phyloP scores from a whole-genome alignment of 2,113 vertebrate genomes.

The Cacatua alba region DNA sequence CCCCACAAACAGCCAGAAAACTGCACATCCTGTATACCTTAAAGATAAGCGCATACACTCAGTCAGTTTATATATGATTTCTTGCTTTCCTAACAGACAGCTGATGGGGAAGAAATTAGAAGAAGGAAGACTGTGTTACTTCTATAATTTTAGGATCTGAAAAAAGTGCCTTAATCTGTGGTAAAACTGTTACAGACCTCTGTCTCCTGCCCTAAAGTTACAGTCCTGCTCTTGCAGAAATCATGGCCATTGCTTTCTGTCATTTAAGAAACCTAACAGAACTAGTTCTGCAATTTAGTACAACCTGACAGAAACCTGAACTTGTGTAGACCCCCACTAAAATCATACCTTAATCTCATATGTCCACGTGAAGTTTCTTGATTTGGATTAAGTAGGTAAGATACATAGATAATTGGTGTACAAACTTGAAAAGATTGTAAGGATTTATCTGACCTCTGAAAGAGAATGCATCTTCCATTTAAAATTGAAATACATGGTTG shows the following conservation, averaged over 20 bases:
- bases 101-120: too few species aligned
- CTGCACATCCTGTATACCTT: background rate
- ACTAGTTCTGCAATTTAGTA: background rate
- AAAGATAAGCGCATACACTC: background rate
- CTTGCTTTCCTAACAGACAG: too few species aligned
- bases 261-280: background rate
- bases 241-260: background rate
- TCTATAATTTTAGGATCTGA: background rate
- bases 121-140: background rate
- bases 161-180: background rate
- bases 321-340: background rate
- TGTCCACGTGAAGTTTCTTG: background rate
- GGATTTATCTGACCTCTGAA: background rate
- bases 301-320: background rate
- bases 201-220: background rate
- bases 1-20: background rate
- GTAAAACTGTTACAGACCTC: background rate
- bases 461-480: background rate
- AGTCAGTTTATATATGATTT: too few species aligned
- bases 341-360: background rate
- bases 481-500: background rate
- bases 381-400: background rate
- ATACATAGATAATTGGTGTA: background rate
- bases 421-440: background rate
- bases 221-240: background rate